Conservation (phyloP, 1,140 invertebrate genomes). For the Lamellibrachia luymesi region DNA sequence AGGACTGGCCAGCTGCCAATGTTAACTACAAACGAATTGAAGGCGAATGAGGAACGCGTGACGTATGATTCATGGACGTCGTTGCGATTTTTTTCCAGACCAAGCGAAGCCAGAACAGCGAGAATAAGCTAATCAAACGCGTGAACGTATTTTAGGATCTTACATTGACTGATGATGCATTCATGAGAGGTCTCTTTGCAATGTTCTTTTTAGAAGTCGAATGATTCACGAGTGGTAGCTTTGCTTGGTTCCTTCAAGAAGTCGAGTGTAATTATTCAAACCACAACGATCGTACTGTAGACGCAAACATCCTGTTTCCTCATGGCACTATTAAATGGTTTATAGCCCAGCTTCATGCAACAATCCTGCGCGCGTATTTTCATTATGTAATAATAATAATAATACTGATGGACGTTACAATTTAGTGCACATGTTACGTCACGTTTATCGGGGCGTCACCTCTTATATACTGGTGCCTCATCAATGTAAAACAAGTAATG, state of each 20-base stretch:
- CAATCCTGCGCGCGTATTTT: too few species aligned
- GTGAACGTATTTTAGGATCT: not conserved
- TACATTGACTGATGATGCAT: not conserved
- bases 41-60: not conserved
- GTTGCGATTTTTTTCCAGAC: not conserved
- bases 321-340: too few species aligned
- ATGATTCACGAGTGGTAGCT: not conserved
- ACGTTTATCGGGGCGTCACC: too few species aligned
- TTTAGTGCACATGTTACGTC: too few species aligned
- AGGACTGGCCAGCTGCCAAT: not conserved
- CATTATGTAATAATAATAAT: too few species aligned
- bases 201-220: not conserved
- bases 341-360: too few species aligned
- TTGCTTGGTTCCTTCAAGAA: too few species aligned
- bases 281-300: too few species aligned
- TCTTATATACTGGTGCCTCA: too few species aligned
- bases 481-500: too few species aligned
- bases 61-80: not conserved
- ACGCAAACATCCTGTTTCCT: not conserved
- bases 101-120: not conserved
- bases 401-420: too few species aligned
- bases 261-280: not conserved
- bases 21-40: not conserved
- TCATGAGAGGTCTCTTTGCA: not conserved
- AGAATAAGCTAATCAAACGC: not conserved